These are phyloP conservation scores for Calliphora vicina DNA, from an alignment of 1,140 invertebrate genomes.

Conservation along the genomic window DNA sequence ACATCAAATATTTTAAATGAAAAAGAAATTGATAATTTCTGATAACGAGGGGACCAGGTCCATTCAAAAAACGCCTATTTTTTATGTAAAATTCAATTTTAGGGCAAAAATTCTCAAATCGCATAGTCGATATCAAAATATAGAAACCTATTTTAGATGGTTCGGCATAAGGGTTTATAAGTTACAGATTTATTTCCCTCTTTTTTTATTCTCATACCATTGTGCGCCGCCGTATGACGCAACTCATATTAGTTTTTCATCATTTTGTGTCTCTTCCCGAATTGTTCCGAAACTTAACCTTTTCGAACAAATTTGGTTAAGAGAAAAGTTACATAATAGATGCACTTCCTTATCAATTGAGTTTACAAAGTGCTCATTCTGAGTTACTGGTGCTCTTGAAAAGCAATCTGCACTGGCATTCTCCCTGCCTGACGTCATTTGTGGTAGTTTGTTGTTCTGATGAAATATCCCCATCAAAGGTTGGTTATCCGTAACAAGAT, in stretches of 20 bases:
- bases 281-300: slow-evolving; percentile 18
- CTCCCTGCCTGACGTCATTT: slow-evolving; percentile 31
- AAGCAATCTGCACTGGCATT: slow-evolving; percentile 47
- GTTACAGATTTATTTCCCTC: no score
- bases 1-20: no score
- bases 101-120: no score
- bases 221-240: background rate
- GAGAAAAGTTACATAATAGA: background rate
- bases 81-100: no score
- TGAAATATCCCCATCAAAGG: slow-evolving; percentile 28
- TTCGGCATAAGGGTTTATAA: no score
- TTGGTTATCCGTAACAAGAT: slow-evolving; percentile 41
- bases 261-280: slow-evolving; percentile 5
- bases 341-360: slow-evolving; percentile 8
- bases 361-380: background rate
- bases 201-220: no score
- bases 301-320: background rate
- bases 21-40: no score
- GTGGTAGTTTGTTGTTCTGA: slow-evolving; percentile 15
- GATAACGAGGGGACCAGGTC: no score
- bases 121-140: no score
- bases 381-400: background rate
- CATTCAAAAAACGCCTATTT: no score
- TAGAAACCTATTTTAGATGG: no score
- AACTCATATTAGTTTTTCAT: background rate